Conservation (phyloP, 2,888 invertebrate genomes). For the Punctoribates punctum region DNA sequence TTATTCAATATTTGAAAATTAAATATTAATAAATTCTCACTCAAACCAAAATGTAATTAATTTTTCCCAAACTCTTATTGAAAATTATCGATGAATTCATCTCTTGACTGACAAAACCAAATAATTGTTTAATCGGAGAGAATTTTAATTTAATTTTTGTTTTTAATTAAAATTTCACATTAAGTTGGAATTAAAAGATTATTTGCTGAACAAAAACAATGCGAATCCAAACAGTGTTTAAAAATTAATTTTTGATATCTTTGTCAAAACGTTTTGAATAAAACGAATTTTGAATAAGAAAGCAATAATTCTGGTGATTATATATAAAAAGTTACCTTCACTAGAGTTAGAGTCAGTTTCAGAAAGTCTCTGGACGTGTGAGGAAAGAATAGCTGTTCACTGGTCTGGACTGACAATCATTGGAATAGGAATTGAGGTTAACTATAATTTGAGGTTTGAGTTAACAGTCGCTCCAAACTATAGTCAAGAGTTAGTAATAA, state of each 20-base stretch:
- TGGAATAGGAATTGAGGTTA: conserved; percentile 5
- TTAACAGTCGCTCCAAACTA: not conserved
- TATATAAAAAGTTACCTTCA: conserved; percentile 8
- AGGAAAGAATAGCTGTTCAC: not conserved
- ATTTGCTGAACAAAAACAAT: no score
- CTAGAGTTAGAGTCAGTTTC: not conserved
- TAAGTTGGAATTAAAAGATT: no score
- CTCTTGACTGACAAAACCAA: no score
- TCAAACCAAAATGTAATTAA: no score
- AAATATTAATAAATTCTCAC: no score
- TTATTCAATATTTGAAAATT: no score
- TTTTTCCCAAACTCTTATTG: no score
- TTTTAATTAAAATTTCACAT: no score
- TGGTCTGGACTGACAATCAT: not conserved
- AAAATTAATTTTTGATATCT: not conserved
- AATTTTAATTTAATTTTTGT: no score
- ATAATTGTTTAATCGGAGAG: no score
- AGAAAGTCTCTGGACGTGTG: not conserved
- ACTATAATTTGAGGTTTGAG: conserved; percentile 22
- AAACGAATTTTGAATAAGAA: not conserved
- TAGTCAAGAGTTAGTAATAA: conserved; percentile 10
- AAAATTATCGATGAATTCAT: no score
- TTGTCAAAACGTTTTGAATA: not conserved
- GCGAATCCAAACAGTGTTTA: no score
- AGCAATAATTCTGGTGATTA: not conserved